A percentile compares a stretch with the other conserved stretches of the same genome.
Conservation (phyloP, 2,113 vertebrate species). For the Triplophysa tibetana region DNA sequence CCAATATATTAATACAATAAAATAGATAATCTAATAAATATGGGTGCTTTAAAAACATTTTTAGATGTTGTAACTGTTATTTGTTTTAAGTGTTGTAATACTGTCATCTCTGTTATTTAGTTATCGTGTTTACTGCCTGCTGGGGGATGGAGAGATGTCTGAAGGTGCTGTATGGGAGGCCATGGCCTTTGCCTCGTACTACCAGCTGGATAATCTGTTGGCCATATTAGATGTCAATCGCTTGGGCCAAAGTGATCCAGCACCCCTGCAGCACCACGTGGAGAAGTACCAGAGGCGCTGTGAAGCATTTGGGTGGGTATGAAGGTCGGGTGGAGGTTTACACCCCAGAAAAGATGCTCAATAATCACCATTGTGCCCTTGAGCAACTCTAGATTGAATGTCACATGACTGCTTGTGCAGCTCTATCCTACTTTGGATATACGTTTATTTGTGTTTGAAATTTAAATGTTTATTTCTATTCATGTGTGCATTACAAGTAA, state of each 20-base stretch:
- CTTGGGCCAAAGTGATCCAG: conserved; percentile 90
- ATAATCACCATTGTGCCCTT: no score
- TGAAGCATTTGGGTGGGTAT: conserved; percentile 88
- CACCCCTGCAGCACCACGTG: conserved; percentile 90
- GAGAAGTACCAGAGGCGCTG: conserved; percentile 94
- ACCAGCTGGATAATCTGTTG: conserved; percentile 91
- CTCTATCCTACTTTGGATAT: neutral
- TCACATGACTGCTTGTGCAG: no score
- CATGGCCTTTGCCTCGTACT: conserved; percentile 93
- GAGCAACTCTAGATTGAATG: no score
- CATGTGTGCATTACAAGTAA: neutral
- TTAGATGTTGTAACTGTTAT: no score
- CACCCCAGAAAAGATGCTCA: neutral
- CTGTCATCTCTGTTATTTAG: conserved; percentile 62
- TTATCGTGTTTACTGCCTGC: conserved; percentile 88
- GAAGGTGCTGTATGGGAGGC: conserved; percentile 96
- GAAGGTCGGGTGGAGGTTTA: conserved; percentile 36
- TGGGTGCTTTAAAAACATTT: no score
- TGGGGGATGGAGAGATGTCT: conserved; percentile 92
- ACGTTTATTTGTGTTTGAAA: conserved; percentile 25
- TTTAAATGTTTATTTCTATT: neutral
- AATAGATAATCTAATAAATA: no score
- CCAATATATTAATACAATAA: no score
- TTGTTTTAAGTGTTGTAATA: no score
- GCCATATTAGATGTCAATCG: conserved; percentile 95